Evolutionary conservation across 2,797 vertebrate genomes (phyloP).

Genomic region (Schizopygopsis pylzovi): DNA sequence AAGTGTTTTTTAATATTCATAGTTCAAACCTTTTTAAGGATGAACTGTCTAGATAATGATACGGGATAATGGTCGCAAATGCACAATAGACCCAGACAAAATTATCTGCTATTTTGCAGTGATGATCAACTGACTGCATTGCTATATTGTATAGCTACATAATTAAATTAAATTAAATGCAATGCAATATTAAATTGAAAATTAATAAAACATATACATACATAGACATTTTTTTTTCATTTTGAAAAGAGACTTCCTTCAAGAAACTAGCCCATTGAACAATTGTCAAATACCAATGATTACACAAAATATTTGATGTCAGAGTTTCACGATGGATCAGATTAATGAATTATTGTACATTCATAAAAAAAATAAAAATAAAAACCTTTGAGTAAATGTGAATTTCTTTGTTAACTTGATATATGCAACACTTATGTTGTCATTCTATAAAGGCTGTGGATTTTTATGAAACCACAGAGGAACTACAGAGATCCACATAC

Average conservation of each 20-base stretch:
- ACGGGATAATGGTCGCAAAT: background rate
- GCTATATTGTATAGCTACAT: no score
- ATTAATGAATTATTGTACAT: background rate
- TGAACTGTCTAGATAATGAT: no score
- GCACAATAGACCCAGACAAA: no score
- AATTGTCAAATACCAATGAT: background rate
- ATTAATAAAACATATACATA: no score
- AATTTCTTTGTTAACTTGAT: conserved; percentile 2
- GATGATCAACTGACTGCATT: no score
- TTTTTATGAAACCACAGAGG: background rate
- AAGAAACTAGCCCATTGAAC: background rate
- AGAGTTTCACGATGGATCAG: background rate
- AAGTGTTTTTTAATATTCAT: background rate
- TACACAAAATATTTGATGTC: background rate
- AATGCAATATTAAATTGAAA: no score
- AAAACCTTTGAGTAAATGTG: background rate
- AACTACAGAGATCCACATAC: conserved; percentile 3
- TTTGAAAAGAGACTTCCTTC: background rate
- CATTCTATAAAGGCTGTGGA: conserved; percentile 10
- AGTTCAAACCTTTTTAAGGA: background rate
- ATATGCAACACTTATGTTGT: background rate
- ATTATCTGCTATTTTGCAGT: no score
- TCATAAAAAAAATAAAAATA: background rate
- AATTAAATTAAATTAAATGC: no score
- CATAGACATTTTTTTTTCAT: background rate